phyloP scores from a whole-genome alignment of 2,113 vertebrate species.

The Anguilla rostrata region DNA sequence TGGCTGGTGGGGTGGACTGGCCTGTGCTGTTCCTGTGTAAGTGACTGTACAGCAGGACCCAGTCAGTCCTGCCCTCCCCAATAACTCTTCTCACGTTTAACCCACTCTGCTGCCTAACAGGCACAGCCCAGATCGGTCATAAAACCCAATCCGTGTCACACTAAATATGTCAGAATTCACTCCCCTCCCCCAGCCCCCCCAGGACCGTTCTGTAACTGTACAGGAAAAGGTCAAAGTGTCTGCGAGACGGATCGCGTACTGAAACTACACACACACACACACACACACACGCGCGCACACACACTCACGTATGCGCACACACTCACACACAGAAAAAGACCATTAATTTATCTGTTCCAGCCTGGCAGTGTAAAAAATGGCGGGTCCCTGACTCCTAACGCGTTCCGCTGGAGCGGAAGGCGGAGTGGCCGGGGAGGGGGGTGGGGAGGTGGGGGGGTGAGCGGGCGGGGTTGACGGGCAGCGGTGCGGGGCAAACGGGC shows the following conservation, averaged over 20 bases:
- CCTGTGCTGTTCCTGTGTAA: conserved; percentile 40
- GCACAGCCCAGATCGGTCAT: conserved; percentile 60
- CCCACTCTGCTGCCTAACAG: conserved; percentile 59
- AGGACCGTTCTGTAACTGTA: conserved; percentile 63
- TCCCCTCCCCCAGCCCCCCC: conserved; percentile 44
- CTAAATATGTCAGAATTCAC: conserved; percentile 60
- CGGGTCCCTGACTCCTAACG: conserved; percentile 29
- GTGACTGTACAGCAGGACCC: neutral
- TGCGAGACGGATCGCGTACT: conserved; percentile 21
- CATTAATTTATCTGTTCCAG: conserved; percentile 49
- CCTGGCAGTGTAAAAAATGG: conserved; percentile 42
- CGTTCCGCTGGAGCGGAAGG: conserved; percentile 48
- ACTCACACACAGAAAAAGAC: neutral
- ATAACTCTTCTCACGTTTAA: conserved; percentile 65
- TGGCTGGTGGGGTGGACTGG: conserved; percentile 30
- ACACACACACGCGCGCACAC: neutral
- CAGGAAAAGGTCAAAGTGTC: conserved; percentile 62
- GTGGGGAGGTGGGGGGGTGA: conserved; percentile 26
- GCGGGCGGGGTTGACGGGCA: conserved; percentile 43
- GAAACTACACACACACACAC: too few relatives aligned
- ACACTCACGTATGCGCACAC: too few relatives aligned
- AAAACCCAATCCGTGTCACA: conserved; percentile 62
- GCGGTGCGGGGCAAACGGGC: conserved; percentile 10
- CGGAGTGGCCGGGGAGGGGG: conserved; percentile 49
- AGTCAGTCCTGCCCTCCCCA: conserved; percentile 21